Evolutionary conservation across 1,140 invertebrate species (phyloP).

Genomic region (Cotesia typhae): DNA sequence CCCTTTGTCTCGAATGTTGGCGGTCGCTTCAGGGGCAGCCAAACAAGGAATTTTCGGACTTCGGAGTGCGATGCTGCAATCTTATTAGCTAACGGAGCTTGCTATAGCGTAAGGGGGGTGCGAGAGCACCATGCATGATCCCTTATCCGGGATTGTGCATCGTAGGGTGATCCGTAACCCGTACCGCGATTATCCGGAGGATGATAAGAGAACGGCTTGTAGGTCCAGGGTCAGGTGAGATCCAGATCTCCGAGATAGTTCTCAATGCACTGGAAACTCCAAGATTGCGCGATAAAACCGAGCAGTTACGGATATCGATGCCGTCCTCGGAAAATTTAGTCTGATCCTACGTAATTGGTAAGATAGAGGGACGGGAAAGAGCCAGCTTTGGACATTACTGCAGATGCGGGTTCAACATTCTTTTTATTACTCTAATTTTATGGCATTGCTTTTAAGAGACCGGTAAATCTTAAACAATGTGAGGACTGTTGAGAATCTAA

Average conservation of each 20-base stretch:
- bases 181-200: constrained; percentile 18
- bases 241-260: neutral
- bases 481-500: too few species aligned
- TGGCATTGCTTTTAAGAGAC: too few species aligned
- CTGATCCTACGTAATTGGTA: constrained; percentile 28
- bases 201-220: constrained; percentile 23
- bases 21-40: too few species aligned
- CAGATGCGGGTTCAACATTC: neutral
- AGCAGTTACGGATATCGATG: constrained; percentile 18
- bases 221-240: constrained; percentile 11
- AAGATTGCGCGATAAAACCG: neutral
- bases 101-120: neutral
- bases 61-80: constrained; percentile 61
- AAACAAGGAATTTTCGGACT: too few species aligned
- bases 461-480: too few species aligned
- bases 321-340: constrained; percentile 28
- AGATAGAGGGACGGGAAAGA: constrained; percentile 8
- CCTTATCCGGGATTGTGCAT: constrained; percentile 30
- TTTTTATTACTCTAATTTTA: too few species aligned
- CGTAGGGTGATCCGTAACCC: constrained; percentile 26
- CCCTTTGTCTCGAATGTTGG: too few species aligned
- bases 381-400: neutral
- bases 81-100: constrained; percentile 48
- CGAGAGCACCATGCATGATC: constrained; percentile 40
- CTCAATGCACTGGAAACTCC: neutral